Evolutionary conservation across 2,113 vertebrate genomes (phyloP), one percentile per base, ranked within the genome.

Genomic region (Cepphus grylle): DNA sequence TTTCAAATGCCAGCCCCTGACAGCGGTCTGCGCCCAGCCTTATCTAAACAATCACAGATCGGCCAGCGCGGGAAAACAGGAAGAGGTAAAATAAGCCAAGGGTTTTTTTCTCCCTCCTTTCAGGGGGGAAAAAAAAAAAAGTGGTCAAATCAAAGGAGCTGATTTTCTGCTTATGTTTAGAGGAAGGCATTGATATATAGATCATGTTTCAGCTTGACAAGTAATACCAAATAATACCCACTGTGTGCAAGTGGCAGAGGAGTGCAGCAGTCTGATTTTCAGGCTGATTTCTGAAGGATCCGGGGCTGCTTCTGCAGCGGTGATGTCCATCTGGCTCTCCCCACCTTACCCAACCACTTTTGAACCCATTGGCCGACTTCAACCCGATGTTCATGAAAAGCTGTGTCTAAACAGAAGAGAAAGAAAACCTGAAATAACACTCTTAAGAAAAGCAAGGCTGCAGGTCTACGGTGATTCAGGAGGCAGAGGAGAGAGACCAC

Each of bases 41-140:
- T 87, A 36, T 40, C 56, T 82, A 52, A 96, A 89, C 84, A 91
- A 63, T 19, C 80, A 52, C 58, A 62, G 67, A 72, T 14, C 63
- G 47, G 67, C 55, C 70, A 63, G 59, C 5, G 7, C 0, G 1
- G 67, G 81, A 56, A 94, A 91, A 86, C 62, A 91, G 94, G 88
- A 95, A 91, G 76, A 71, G 30, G n/a, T 79, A 74, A 88, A 94
- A 86, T 91, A 94, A 97, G 77, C 89, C 73, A 18, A 78, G 20
- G 15, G 20, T 7, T 81, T 74, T 81, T 88, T 62, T 65, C 65
- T 91, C 59, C 55, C 53, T 81, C 47, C 45, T 79, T 84, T 86
- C 59, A 73, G 45, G 38, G 22, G 36, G 38, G 22, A 36, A 66
- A 38, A 79, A 58, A 93, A 71, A 55, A 78, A 88, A 80, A 14